These are phyloP conservation scores for Netelia virgata DNA, from an alignment of 2,888 invertebrate species.

Conservation along the genomic window DNA sequence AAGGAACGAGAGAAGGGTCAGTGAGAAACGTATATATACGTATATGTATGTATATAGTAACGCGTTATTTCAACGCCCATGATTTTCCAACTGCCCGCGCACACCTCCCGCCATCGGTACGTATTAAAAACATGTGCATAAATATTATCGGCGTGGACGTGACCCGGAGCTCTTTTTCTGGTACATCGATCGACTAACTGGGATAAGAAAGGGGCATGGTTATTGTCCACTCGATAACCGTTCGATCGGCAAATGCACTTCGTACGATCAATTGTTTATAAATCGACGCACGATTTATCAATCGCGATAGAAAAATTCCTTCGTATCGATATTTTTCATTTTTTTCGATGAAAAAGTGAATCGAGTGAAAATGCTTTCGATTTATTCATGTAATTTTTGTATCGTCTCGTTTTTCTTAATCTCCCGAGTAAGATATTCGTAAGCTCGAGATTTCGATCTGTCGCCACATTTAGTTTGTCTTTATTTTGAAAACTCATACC, in stretches of 20 bases:
- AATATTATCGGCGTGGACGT: slow-evolving; percentile 52
- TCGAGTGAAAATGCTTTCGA: too few relatives aligned
- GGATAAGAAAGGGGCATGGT: neutral
- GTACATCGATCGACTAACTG: neutral
- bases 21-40: slow-evolving; percentile 48
- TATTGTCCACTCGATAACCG: neutral
- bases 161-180: slow-evolving; percentile 14
- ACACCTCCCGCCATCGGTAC: slow-evolving; percentile 7
- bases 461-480: too few relatives aligned
- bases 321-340: neutral
- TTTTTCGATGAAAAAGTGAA: neutral
- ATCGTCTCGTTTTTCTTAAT: too few relatives aligned
- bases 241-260: too few relatives aligned
- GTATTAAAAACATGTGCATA: slow-evolving; percentile 52
- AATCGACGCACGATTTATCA: too few relatives aligned
- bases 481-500: too few relatives aligned
- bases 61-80: slow-evolving; percentile 50
- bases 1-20: slow-evolving; percentile 48
- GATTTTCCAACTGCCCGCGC: slow-evolving; percentile 26
- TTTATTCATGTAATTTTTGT: too few relatives aligned
- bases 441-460: too few relatives aligned
- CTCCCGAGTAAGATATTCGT: too few relatives aligned
- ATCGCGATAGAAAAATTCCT: too few relatives aligned
- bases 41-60: neutral
- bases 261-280: too few relatives aligned